These are phyloP conservation scores for Fundulus diaphanus DNA, from an alignment of 2,797 vertebrate species.

Conservation along the genomic window DNA sequence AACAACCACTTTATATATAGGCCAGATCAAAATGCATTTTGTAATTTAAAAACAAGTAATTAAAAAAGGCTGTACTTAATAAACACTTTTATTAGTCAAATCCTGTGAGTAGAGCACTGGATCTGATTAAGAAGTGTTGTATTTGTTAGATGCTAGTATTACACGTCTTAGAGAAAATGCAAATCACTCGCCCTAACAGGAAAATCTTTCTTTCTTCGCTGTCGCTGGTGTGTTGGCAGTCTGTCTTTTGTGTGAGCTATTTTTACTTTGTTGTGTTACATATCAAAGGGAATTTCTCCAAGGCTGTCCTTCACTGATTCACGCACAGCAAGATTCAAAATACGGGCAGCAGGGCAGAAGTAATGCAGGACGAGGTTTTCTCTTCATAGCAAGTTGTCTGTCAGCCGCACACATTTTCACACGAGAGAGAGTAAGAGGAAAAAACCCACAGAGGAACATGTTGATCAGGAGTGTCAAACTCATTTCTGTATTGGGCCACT, in stretches of 20 bases:
- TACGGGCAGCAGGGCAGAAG: slow-evolving; percentile 65
- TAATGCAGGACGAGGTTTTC: slow-evolving; percentile 57
- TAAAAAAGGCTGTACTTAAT: not conserved
- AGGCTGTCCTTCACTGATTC: slow-evolving; percentile 59
- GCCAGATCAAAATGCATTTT: not conserved
- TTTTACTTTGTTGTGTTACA: slow-evolving; percentile 52
- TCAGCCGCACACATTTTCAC: slow-evolving; percentile 49
- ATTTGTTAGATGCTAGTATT: slow-evolving; percentile 14
- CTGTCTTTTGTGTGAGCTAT: slow-evolving; percentile 67
- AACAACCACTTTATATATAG: not conserved
- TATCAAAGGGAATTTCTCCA: slow-evolving; percentile 69
- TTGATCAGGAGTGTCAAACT: no score
- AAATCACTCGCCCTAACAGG: slow-evolving; percentile 22
- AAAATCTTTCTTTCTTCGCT: slow-evolving; percentile 35
- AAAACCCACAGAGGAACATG: slow-evolving; percentile 26
- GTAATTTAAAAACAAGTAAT: not conserved
- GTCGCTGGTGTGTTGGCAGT: slow-evolving; percentile 21
- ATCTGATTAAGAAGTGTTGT: not conserved
- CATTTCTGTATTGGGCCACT: no score
- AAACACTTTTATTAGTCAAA: not conserved
- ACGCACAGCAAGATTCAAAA: slow-evolving; percentile 54
- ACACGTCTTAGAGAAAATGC: slow-evolving; percentile 22
- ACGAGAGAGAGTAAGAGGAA: slow-evolving; percentile 32
- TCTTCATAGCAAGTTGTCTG: slow-evolving; percentile 55
- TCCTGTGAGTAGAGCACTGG: not conserved